A percentile compares a stretch with the other conserved stretches of the same genome.
phyloP scores from a whole-genome alignment of 2,888 invertebrate genomes.

The Acanthosepion esculentum region DNA sequence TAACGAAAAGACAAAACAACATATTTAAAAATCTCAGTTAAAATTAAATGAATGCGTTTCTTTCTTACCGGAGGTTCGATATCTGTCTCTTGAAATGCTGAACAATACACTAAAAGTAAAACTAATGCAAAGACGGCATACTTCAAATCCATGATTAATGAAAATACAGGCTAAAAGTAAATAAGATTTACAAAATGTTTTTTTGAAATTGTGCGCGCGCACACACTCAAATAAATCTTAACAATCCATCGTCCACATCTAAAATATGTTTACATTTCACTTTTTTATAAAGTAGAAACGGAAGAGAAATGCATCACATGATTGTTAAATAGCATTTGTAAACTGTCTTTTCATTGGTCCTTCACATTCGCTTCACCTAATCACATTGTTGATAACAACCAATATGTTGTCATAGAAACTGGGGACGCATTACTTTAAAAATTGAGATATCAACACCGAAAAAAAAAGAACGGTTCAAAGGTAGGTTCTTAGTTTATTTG shows the following conservation, averaged over 20 bases:
- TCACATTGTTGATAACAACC: background rate
- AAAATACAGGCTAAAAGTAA: background rate
- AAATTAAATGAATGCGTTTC: background rate
- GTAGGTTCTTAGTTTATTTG: background rate
- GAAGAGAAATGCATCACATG: background rate
- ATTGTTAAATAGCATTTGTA: background rate
- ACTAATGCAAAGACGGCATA: background rate
- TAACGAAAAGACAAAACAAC: background rate
- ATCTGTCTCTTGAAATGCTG: background rate
- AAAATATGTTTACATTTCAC: background rate
- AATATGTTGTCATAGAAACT: slow-evolving; percentile 53
- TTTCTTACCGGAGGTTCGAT: background rate
- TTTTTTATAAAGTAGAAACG: background rate
- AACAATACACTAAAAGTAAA: background rate
- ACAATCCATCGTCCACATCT: background rate
- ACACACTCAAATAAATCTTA: background rate
- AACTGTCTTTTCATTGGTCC: background rate
- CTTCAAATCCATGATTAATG: background rate
- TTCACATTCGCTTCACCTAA: slow-evolving; percentile 49
- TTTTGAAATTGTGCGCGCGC: background rate
- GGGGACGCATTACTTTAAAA: slow-evolving; percentile 50
- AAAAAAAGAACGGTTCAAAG: background rate
- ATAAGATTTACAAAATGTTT: background rate
- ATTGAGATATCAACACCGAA: background rate
- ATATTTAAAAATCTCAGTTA: background rate